phyloP scores from a whole-genome alignment of 2,888 invertebrate genomes.

The Agrenia bidenticulata region DNA sequence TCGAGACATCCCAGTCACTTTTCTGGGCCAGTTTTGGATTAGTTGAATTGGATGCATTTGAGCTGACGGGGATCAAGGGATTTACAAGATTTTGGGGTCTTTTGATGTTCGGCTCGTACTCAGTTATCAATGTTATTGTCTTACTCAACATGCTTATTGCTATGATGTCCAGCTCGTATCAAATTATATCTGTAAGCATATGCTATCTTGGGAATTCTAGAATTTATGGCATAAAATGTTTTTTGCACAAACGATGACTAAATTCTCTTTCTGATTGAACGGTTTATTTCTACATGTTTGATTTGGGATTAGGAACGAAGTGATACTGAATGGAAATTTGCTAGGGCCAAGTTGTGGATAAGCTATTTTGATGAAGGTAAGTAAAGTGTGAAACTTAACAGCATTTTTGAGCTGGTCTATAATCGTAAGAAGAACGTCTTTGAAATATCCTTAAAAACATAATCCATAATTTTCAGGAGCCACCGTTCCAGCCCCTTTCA shows the following conservation, averaged over 20 bases:
- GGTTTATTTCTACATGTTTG: too few species aligned
- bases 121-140: slow-evolving; percentile 61
- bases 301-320: slow-evolving; percentile 74
- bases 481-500: slow-evolving; percentile 90
- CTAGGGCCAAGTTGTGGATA: slow-evolving; percentile 90
- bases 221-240: too few species aligned
- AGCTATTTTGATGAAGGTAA: slow-evolving; percentile 84
- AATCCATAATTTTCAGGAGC: slow-evolving; percentile 58
- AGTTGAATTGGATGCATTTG: slow-evolving; percentile 60
- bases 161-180: slow-evolving; percentile 64
- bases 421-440: background rate
- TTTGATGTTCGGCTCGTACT: slow-evolving; percentile 62
- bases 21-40: slow-evolving; percentile 63
- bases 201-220: background rate
- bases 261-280: background rate
- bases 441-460: background rate
- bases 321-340: slow-evolving; percentile 96
- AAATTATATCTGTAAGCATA: slow-evolving; percentile 60
- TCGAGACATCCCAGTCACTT: slow-evolving; percentile 62
- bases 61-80: slow-evolving; percentile 56
- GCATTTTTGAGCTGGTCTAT: too few species aligned
- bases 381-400: too few species aligned
- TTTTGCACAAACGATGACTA: background rate
- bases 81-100: slow-evolving; percentile 61
- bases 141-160: slow-evolving; percentile 63